Conservation (phyloP, 2,888 invertebrate genomes). For the Meta bourneti region DNA sequence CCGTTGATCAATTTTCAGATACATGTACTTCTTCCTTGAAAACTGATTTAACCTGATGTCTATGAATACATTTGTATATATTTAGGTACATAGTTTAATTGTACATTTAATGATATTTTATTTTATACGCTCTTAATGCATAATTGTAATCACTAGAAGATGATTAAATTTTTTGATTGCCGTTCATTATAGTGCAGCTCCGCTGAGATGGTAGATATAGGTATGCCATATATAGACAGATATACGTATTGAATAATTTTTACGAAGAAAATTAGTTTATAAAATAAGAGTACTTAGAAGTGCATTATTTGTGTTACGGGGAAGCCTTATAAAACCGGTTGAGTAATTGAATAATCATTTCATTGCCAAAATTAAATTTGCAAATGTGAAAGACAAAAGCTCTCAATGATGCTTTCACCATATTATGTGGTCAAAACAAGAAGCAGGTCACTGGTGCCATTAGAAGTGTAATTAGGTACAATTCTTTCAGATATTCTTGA, state of each 20-base stretch:
- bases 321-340: background rate
- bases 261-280: background rate
- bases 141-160: too few species aligned
- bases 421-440: background rate
- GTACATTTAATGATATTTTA: too few species aligned
- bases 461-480: background rate
- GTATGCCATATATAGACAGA: background rate
- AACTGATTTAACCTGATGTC: too few species aligned
- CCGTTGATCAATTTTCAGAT: background rate
- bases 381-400: background rate
- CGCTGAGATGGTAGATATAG: background rate
- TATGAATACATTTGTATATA: too few species aligned
- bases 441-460: background rate
- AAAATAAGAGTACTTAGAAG: too few species aligned
- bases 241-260: background rate
- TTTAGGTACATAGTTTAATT: too few species aligned
- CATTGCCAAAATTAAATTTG: background rate
- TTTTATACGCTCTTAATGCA: too few species aligned
- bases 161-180: background rate
- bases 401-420: background rate
- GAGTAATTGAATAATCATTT: background rate
- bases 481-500: background rate
- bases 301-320: background rate
- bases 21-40: too few species aligned
- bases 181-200: background rate